Evolutionary conservation across 2,113 vertebrate species (phyloP).

Genomic region (Phaethornis superciliosus): DNA sequence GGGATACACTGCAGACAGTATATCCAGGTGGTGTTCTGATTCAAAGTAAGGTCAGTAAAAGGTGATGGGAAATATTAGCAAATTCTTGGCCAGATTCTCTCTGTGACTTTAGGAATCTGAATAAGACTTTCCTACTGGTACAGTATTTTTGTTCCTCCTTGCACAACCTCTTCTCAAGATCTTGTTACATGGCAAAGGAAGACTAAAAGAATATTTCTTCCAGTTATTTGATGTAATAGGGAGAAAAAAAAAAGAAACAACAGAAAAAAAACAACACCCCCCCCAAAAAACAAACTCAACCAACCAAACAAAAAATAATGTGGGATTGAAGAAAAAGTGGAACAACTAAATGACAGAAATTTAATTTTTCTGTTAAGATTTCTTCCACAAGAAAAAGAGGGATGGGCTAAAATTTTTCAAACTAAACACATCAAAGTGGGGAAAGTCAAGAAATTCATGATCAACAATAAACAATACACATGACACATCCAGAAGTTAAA

Average conservation of each 20-base stretch:
- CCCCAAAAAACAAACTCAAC: no score
- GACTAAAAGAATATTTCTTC: conserved; percentile 14
- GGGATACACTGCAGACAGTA: background rate
- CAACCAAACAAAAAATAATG: background rate
- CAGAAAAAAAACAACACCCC: no score
- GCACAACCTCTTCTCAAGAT: background rate
- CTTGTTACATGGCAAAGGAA: background rate
- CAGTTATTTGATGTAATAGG: conserved; percentile 2
- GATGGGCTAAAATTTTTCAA: background rate
- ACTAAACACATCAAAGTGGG: background rate
- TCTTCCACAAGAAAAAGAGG: background rate
- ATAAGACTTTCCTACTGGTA: background rate
- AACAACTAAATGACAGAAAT: background rate
- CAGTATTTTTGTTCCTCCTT: conserved; percentile 16
- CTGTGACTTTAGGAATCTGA: background rate
- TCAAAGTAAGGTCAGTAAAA: conserved; percentile 38
- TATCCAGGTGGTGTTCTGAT: conserved; percentile 25
- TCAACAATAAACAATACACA: background rate
- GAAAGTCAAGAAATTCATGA: background rate
- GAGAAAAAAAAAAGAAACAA: background rate
- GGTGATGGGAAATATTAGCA: conserved; percentile 10
- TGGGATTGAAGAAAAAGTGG: background rate
- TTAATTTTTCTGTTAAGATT: background rate
- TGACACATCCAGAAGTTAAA: background rate
- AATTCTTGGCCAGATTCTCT: background rate